Conservation (phyloP, 2,888 invertebrate genomes). For the Lithophane socia region DNA sequence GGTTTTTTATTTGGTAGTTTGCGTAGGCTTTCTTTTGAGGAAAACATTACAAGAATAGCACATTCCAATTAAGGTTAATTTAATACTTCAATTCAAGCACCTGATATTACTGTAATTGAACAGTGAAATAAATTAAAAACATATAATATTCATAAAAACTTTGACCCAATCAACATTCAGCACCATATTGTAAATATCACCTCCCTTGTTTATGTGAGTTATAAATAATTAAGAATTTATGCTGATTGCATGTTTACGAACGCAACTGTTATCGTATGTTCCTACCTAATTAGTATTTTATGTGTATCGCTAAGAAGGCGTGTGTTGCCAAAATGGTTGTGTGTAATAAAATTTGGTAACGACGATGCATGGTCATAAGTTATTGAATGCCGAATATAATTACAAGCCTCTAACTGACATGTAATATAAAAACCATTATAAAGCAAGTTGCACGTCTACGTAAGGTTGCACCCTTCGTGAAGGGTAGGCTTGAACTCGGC, state of each 20-base stretch:
- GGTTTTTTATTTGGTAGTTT: neutral
- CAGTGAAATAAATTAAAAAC: conserved; percentile 17
- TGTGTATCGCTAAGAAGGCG: conserved; percentile 67
- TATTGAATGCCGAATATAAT: conserved; percentile 33
- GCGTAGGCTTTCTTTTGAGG: neutral
- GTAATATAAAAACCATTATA: conserved; percentile 41
- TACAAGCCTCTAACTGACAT: conserved; percentile 15
- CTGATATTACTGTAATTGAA: neutral
- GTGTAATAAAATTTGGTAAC: conserved; percentile 17
- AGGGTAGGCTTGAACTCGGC: no score
- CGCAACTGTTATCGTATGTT: conserved; percentile 67
- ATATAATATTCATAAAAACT: conserved; percentile 34
- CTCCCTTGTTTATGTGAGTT: conserved; percentile 48
- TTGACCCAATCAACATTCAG: conserved; percentile 50
- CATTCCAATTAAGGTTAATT: neutral
- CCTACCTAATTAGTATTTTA: conserved; percentile 77
- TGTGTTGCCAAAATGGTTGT: conserved; percentile 34
- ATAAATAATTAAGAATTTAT: conserved; percentile 73
- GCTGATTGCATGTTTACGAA: conserved; percentile 72
- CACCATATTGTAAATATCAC: conserved; percentile 60
- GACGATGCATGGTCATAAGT: conserved; percentile 4
- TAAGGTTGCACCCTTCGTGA: neutral
- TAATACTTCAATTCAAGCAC: conserved; percentile 1
- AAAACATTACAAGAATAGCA: neutral
- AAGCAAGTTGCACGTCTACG: neutral